A percentile compares a stretch with the other conserved stretches of the same genome.
Evolutionary conservation across 92 coral and sea anemone genomes (phyloP).

Genomic region (Parazoanthus atlanticus): DNA sequence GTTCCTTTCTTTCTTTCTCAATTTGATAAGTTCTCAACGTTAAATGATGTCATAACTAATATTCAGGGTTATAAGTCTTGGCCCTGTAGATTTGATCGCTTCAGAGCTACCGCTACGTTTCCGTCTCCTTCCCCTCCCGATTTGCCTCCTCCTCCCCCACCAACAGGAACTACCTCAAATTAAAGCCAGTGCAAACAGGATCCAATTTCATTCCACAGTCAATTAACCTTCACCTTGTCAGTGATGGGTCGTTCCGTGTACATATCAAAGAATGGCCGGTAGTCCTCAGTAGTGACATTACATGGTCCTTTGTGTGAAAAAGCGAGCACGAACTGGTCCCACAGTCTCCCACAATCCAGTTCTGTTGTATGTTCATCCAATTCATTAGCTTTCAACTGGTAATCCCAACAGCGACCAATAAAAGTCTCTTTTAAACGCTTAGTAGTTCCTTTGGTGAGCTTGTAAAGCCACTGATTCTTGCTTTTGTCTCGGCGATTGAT

Average conservation of each 20-base stretch:
- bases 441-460: constrained; percentile 76
- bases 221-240: constrained; percentile 67
- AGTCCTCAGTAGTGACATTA: constrained; percentile 68
- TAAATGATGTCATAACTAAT: too few species aligned
- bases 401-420: constrained; percentile 96
- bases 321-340: constrained; percentile 72
- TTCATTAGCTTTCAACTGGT: constrained; percentile 51
- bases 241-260: constrained; percentile 67
- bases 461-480: constrained; percentile 79
- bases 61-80: too few species aligned
- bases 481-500: constrained; percentile 58
- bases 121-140: too few species aligned
- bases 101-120: too few species aligned
- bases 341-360: constrained; percentile 70
- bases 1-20: too few species aligned
- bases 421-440: constrained; percentile 80
- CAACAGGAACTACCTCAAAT: not conserved
- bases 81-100: too few species aligned
- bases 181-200: not conserved
- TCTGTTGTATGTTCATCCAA: constrained; percentile 45
- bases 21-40: too few species aligned
- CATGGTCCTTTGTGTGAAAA: constrained; percentile 90
- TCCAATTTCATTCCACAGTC: not conserved
- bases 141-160: too few species aligned
- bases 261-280: constrained; percentile 79